phyloP scores from a whole-genome alignment of 2,113 vertebrate genomes.

The Symphodus melops region DNA sequence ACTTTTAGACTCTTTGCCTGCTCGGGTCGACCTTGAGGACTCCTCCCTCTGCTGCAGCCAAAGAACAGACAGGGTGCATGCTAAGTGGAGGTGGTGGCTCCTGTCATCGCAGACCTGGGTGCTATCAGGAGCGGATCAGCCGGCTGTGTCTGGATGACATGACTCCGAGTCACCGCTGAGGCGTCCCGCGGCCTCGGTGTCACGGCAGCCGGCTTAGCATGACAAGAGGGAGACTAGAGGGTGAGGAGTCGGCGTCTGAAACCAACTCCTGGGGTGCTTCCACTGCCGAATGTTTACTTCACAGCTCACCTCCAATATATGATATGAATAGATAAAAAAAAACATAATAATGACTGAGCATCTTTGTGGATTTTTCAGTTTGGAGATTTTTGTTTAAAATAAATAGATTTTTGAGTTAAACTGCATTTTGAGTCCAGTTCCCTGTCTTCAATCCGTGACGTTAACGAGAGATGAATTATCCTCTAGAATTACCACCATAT shows the following conservation, averaged over 20 bases:
- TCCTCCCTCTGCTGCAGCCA: constrained; percentile 37
- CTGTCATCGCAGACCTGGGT: constrained; percentile 59
- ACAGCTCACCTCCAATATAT: neutral
- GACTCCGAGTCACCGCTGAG: constrained; percentile 32
- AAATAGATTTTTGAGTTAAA: too few species aligned
- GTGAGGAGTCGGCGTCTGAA: constrained; percentile 31
- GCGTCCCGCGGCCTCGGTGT: constrained; percentile 26
- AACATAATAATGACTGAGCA: neutral
- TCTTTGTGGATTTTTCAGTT: too few species aligned
- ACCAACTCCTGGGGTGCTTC: constrained; percentile 22
- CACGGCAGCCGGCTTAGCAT: constrained; percentile 56
- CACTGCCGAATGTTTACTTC: constrained; percentile 35
- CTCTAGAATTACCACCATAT: too few species aligned
- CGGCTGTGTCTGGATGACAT: constrained; percentile 57
- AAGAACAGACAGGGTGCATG: constrained; percentile 47
- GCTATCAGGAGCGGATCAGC: constrained; percentile 60
- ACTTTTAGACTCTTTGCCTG: constrained; percentile 12
- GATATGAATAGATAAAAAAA: neutral
- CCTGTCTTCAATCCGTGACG: too few species aligned
- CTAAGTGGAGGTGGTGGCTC: constrained; percentile 48
- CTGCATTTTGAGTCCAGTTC: too few species aligned
- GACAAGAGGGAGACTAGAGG: constrained; percentile 45
- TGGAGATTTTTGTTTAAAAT: too few species aligned
- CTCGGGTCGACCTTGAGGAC: constrained; percentile 40
- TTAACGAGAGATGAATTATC: too few species aligned